Evolutionary conservation across 1,140 invertebrate species (phyloP).

Genomic region (Mya arenaria): DNA sequence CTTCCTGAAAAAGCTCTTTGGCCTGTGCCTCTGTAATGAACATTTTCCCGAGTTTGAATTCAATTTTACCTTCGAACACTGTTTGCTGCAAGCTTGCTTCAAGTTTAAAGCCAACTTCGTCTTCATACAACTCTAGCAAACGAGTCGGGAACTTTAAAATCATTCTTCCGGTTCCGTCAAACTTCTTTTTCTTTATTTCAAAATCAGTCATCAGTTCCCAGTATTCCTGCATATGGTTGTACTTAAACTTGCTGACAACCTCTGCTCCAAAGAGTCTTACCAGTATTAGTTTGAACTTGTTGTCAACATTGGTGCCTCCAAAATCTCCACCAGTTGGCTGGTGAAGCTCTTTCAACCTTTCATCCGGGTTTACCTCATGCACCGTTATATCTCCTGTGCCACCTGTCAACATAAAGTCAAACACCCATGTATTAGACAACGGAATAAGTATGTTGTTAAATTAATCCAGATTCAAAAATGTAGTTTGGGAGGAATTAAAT

Average conservation of each 20-base stretch:
- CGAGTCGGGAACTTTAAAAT: conserved; percentile 35
- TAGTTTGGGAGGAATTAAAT: too few relatives aligned
- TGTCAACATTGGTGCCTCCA: conserved; percentile 60
- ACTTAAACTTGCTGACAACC: conserved; percentile 32
- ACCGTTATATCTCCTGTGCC: conserved; percentile 62
- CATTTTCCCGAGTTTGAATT: conserved; percentile 11
- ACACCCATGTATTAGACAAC: not conserved
- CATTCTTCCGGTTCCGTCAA: conserved; percentile 8
- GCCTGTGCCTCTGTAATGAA: not conserved
- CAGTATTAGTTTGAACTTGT: conserved; percentile 43
- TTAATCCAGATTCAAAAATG: too few relatives aligned
- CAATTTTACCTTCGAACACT: not conserved
- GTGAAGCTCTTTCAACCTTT: conserved; percentile 48
- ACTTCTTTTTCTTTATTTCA: conserved; percentile 55
- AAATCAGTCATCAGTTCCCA: conserved; percentile 50
- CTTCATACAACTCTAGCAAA: conserved; percentile 32
- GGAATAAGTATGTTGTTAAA: not conserved
- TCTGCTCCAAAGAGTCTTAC: conserved; percentile 42
- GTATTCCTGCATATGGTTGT: conserved; percentile 30
- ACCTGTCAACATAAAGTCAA: conserved; percentile 39
- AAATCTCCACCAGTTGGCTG: conserved; percentile 58
- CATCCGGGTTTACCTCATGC: conserved; percentile 53
- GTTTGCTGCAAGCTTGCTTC: not conserved
- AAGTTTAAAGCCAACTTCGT: conserved; percentile 19
- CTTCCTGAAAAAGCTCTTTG: not conserved